Conservation (phyloP, 2,888 invertebrate genomes). For the Epirrhoe alternata region DNA sequence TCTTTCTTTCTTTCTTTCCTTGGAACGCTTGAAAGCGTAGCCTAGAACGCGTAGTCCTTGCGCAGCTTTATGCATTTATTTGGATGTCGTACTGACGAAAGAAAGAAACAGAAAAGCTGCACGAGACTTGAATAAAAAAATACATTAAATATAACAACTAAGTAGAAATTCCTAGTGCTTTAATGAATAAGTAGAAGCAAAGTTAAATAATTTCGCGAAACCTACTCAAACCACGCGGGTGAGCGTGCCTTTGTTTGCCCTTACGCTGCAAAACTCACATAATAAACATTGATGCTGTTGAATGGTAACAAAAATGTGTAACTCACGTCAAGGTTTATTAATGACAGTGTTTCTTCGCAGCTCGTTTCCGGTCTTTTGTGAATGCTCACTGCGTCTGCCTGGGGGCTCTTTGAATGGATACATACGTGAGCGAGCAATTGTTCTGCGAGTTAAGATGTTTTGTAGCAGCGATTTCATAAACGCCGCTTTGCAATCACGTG, state of each 20-base stretch:
- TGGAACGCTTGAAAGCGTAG: too few species aligned
- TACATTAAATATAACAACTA: too few species aligned
- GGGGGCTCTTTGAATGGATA: slow-evolving; percentile 68
- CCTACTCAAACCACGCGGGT: slow-evolving; percentile 6
- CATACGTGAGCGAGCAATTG: slow-evolving; percentile 72
- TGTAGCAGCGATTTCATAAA: slow-evolving; percentile 50
- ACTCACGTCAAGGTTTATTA: slow-evolving; percentile 64
- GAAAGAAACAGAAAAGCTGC: too few species aligned
- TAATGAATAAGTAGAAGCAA: not conserved
- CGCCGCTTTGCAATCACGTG: slow-evolving; percentile 46
- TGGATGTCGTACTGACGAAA: too few species aligned
- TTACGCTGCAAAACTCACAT: slow-evolving; percentile 48
- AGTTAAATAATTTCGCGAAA: not conserved
- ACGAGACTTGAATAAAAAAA: too few species aligned
- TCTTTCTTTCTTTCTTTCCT: too few species aligned
- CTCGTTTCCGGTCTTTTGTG: slow-evolving; percentile 73
- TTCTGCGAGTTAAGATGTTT: slow-evolving; percentile 66
- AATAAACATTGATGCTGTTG: slow-evolving; percentile 52
- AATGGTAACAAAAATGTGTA: slow-evolving; percentile 52
- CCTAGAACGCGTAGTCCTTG: too few species aligned
- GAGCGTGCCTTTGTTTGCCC: slow-evolving; percentile 46
- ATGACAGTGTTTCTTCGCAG: slow-evolving; percentile 73
- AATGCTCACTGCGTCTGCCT: slow-evolving; percentile 62
- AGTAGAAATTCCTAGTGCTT: not conserved
- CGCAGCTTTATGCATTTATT: too few species aligned